These are phyloP conservation scores for Drosophila baimaii DNA, from an alignment of 1,140 invertebrate genomes.

Conservation along the genomic window DNA sequence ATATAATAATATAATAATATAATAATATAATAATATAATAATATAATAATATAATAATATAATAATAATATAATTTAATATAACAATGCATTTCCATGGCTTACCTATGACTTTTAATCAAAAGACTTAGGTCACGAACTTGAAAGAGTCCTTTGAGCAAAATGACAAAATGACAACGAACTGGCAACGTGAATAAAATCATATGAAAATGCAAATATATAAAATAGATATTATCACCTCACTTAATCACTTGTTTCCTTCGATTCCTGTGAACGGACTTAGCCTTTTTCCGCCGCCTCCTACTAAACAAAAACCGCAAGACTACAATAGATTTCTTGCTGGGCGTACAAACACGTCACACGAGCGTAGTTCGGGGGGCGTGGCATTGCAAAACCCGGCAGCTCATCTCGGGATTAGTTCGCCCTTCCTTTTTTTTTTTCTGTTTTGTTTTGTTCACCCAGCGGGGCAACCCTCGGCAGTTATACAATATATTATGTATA, in stretches of 20 bases:
- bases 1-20: no score
- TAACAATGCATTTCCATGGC: no score
- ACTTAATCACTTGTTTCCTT: not conserved
- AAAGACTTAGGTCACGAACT: constrained; percentile 16
- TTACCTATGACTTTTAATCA: not conserved
- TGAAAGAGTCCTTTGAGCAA: not conserved
- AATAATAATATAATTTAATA: no score
- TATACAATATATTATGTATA: constrained; percentile 59
- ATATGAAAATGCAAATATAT: not conserved
- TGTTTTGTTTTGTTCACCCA: constrained; percentile 13
- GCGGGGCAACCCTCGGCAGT: constrained; percentile 31
- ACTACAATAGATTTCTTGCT: constrained; percentile 1
- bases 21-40: no score
- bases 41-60: no score
- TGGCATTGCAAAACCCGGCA: constrained; percentile 25
- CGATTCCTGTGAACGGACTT: constrained; percentile 25
- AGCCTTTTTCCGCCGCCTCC: constrained; percentile 15
- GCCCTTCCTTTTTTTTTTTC: not conserved
- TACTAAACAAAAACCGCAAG: constrained; percentile 23
- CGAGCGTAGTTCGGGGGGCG: constrained; percentile 28
- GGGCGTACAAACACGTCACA: constrained; percentile 12
- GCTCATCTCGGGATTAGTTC: constrained; percentile 26
- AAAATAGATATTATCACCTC: not conserved
- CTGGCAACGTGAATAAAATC: not conserved
- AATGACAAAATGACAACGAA: no score